Evolutionary conservation across 1,140 invertebrate genomes (phyloP), one percentile per base, ranked within the genome.

Genomic region (Brachionus rotundiformis): DNA sequence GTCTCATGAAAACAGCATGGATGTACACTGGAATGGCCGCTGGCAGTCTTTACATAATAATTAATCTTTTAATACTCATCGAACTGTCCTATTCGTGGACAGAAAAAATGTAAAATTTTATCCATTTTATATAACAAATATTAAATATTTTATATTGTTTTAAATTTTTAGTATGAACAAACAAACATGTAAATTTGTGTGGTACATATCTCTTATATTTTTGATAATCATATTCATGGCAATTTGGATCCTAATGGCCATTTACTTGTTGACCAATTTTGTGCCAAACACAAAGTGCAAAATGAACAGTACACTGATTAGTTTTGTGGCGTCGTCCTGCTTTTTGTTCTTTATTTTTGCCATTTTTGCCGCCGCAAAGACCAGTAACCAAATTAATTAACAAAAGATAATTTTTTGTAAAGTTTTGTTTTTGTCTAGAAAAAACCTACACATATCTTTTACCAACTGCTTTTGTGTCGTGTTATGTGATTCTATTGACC

Each of bases 321-420:
- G 85, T 47, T 82, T 86, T n/a, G 86, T 86, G 61, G 82, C 84
- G 19, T 82, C 80, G 5, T 81, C 85, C 7, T 86, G 85, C 47
- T 77, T 86, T 65, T 8, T 86, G 3, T 84, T 84, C 31, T 84
- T 85, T 0, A 76, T 86, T 13, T 83, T 87, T 29, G 84, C 86
- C 13, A 83, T 84, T 7, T 81, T 85, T 71, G 83, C 87, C 10
- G 86, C 84, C 77, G 85, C 85, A n/a, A 83, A 85, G 65, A 86
- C 84, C 84, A 84, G 88, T 89, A 85, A 87, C n/a, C n/a, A n/a
- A 86, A 84, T 77, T 36, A 29, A 65, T 10, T 5, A 33, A 65
- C n/a, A 65, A 23, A 65, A 2, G n/a, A 65, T 11, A 13, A 13
- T n/a, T 65, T 29, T 39, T 36, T 27, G 36, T 75, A 0, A 49